Evolutionary conservation across 2,113 vertebrate species (phyloP).

Genomic region (Catharus minimus): DNA sequence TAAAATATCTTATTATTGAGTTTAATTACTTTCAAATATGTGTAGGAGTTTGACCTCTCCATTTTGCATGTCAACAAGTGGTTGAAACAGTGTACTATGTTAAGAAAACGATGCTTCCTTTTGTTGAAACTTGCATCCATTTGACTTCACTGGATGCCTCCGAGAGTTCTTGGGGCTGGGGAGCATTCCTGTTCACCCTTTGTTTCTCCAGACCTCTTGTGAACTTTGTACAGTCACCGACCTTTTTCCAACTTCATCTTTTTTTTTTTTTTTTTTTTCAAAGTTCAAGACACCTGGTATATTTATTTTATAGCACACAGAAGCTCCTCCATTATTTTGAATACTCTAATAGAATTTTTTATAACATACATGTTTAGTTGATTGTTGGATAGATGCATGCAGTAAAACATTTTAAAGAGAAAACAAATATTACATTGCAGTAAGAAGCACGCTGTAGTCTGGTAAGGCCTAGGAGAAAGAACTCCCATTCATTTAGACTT

Average conservation of each 20-base stretch:
- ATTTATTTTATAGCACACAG: neutral
- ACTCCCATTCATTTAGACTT: conserved; percentile 58
- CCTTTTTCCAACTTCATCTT: neutral
- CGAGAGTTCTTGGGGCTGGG: neutral
- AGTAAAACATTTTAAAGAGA: neutral
- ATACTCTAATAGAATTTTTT: neutral
- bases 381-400: neutral
- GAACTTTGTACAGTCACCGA: neutral
- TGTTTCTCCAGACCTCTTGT: neutral
- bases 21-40: neutral
- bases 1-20: neutral
- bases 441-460: neutral
- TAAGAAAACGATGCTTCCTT: neutral
- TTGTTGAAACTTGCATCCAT: neutral
- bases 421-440: neutral
- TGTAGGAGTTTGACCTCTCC: neutral
- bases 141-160: neutral
- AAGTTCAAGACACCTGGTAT: neutral
- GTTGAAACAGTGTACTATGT: neutral
- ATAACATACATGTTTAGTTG: neutral
- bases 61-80: neutral
- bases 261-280: neutral
- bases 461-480: conserved; percentile 6
- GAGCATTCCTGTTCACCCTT: neutral
- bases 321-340: neutral